Evolutionary conservation across 2,113 vertebrate genomes (phyloP), one percentile per base, ranked within the genome.

Genomic region (Oriolus oriolus): DNA sequence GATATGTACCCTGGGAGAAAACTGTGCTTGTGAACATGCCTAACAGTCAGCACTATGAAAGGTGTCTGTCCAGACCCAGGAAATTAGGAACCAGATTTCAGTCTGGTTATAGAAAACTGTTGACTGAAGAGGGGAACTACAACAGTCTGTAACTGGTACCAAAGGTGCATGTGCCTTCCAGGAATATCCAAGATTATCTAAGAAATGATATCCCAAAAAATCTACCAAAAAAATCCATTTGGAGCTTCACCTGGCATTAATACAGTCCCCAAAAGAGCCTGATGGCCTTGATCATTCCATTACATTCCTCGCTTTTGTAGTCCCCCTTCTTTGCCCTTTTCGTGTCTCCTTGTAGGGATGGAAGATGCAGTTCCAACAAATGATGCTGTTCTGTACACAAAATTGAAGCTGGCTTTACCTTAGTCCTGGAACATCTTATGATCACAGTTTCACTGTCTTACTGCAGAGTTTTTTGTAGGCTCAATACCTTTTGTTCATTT

Each of bases 261-360:
- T n/a, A 33, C 8, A 19, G 3, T 69, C 27, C 5, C 7, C 15
- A 42, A 73, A 76, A 59, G 11, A 76, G 9, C 24, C 35, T 60
- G 37, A 56, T 42, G 11, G 17, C 23, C 64, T 81, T 64, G 37
- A 70, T 28, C 1, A 1, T 45, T 83, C 35, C 3, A 14, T n/a
- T 82, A 33, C 15, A 15, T 59, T 60, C 53, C 70, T 83, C 1
- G 0, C 16, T 76, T 74, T 53, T 70, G 24, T 87, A 33, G 45
- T 35, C 60, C 78, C 35, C 11, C 6, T 85, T 16, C 31, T 71
- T 63, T 59, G 14, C 59, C 66, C 21, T 42, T 49, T 31, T 37
- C 0, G 0, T 23, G 16, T 53, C 65, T 31, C 16, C 13, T 10
- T 69, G 12, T 23, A 57, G 31, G 33, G 73, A 61, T 33, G 18